Evolutionary conservation across 2,888 invertebrate genomes (phyloP).

Genomic region (Phymatocera aterrima): DNA sequence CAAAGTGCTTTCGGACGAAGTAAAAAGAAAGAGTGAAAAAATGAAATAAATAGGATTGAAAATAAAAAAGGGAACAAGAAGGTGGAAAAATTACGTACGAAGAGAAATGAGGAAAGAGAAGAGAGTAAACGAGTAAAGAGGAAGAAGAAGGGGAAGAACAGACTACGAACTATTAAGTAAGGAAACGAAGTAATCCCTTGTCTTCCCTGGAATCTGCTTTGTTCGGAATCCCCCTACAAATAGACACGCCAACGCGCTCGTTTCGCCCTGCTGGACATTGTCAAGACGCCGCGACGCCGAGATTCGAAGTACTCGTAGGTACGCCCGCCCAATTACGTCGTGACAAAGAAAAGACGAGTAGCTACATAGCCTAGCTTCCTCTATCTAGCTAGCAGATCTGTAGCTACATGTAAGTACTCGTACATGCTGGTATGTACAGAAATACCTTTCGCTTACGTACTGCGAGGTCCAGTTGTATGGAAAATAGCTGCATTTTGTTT

Average conservation of each 20-base stretch:
- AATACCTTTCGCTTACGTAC: slow-evolving; percentile 1
- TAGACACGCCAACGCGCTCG: slow-evolving; percentile 14
- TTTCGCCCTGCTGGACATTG: slow-evolving; percentile 20
- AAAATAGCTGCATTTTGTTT: slow-evolving; percentile 35
- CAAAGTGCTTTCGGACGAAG: slow-evolving; percentile 35
- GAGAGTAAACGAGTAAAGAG: not conserved
- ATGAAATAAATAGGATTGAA: not conserved
- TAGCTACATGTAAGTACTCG: not conserved
- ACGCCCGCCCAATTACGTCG: slow-evolving; percentile 32
- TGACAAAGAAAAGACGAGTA: slow-evolving; percentile 16
- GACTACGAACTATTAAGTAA: slow-evolving; percentile 17
- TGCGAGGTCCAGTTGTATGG: slow-evolving; percentile 10
- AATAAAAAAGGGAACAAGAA: not conserved
- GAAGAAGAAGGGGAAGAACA: not conserved
- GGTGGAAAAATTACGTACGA: not conserved
- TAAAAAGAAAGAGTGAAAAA: slow-evolving; percentile 6
- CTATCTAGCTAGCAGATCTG: not conserved
- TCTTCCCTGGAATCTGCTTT: slow-evolving; percentile 22
- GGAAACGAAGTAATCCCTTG: slow-evolving; percentile 20
- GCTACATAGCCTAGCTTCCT: not conserved
- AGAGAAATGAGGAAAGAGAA: not conserved
- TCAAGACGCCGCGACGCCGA: slow-evolving; percentile 33
- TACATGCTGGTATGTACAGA: not conserved
- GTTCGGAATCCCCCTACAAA: slow-evolving; percentile 21
- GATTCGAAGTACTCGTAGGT: slow-evolving; percentile 28